A percentile compares a stretch with the other conserved stretches of the same genome.
Evolutionary conservation across 2,113 vertebrate species (phyloP).

Genomic region (Aramus guarauna): DNA sequence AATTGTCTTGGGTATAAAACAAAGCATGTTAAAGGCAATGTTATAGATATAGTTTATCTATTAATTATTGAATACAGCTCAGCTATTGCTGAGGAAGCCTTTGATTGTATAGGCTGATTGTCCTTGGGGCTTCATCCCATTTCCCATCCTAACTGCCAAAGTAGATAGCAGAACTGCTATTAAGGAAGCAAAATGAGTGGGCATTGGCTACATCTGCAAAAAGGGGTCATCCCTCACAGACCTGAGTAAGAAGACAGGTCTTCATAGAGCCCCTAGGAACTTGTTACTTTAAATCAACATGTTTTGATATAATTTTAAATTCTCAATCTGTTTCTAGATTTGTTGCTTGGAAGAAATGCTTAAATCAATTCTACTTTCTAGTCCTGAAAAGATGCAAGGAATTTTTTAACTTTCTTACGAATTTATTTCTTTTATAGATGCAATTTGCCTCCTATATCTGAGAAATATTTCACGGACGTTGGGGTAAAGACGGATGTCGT

Average conservation of each 20-base stretch:
- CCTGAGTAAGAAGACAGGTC: neutral
- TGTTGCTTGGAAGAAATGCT: neutral
- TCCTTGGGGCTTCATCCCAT: neutral
- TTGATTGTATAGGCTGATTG: neutral
- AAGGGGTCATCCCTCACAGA: neutral
- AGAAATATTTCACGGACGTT: slow-evolving; percentile 88
- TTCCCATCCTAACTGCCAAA: neutral
- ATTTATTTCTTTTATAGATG: slow-evolving; percentile 77
- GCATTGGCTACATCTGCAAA: neutral
- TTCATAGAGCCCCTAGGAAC: neutral
- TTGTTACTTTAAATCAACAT: neutral
- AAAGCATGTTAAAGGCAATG: neutral
- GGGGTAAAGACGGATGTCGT: slow-evolving; percentile 94
- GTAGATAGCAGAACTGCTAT: neutral
- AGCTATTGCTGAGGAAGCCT: neutral
- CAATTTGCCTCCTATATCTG: slow-evolving; percentile 93
- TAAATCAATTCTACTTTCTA: neutral
- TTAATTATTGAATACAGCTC: neutral
- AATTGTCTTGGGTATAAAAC: neutral
- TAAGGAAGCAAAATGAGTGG: neutral
- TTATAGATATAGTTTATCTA: neutral
- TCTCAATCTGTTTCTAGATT: neutral
- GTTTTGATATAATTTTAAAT: neutral
- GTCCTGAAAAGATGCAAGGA: neutral
- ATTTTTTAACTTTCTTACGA: neutral